Evolutionary conservation across 2,888 invertebrate species (phyloP).

Genomic region (Mystacides longicornis): DNA sequence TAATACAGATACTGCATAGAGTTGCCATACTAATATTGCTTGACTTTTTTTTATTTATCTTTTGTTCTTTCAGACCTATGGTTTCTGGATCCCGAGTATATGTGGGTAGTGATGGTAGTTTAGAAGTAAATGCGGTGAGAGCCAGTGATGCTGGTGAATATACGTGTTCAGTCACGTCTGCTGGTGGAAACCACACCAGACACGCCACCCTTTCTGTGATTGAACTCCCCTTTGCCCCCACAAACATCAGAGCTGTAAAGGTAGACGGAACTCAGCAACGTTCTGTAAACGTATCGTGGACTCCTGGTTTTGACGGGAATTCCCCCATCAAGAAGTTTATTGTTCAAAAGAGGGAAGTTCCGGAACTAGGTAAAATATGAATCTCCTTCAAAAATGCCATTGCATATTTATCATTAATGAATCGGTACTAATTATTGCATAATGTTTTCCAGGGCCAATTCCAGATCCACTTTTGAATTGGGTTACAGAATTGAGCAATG

Average conservation of each 20-base stretch:
- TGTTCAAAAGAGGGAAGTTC: slow-evolving; percentile 83
- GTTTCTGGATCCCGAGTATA: slow-evolving; percentile 61
- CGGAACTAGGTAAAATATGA: slow-evolving; percentile 62
- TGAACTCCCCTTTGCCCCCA: slow-evolving; percentile 91
- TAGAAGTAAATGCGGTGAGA: slow-evolving; percentile 81
- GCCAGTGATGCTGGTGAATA: slow-evolving; percentile 93
- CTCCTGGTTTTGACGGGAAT: slow-evolving; percentile 95
- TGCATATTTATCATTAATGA: background rate
- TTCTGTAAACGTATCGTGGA: slow-evolving; percentile 90
- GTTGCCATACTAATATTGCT: background rate
- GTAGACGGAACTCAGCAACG: slow-evolving; percentile 58
- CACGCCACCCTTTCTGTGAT: slow-evolving; percentile 74
- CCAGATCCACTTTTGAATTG: slow-evolving; percentile 81
- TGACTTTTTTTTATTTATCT: slow-evolving; percentile 6
- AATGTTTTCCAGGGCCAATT: slow-evolving; percentile 65
- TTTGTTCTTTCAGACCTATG: slow-evolving; percentile 36
- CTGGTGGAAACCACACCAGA: slow-evolving; percentile 89
- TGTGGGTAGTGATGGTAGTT: slow-evolving; percentile 72
- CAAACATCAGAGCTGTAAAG: slow-evolving; percentile 70
- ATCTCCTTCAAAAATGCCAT: slow-evolving; percentile 1
- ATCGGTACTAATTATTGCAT: slow-evolving; percentile 13
- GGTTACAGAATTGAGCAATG: slow-evolving; percentile 81
- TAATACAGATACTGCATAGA: background rate
- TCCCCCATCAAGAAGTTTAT: slow-evolving; percentile 90
- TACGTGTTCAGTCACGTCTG: slow-evolving; percentile 81